Base-by-base conservation (phyloP, 2,888 invertebrate genomes). In the Orchesella flavescens region DNA sequence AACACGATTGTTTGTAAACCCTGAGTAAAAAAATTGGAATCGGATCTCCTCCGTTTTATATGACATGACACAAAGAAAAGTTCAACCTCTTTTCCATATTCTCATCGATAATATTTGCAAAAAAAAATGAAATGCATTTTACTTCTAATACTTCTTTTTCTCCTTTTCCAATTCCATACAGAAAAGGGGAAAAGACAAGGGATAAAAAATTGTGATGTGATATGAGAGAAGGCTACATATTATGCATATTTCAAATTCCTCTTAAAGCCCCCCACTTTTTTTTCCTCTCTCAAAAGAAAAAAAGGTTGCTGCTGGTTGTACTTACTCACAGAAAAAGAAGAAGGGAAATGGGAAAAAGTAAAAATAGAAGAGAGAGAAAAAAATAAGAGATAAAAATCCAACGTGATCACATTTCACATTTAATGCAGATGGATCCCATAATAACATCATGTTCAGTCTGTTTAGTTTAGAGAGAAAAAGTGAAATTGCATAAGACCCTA, bases 391-490 rank as follows among this genome's bases (percentile, higher is more conserved):
- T 78, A 78, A 78, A 78, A 78, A 59, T 69, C 19, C 69, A 71
- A 71, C 78, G 78, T 78, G 78, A 78, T 78, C 78, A 59, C 49
- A 69, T 69, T 43, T 57, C 49, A 46, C 69, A 69, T 69, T 69
- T 66, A 66, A 66, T 44, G 66, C 66, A 66, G 66, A 66, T 44
- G 66, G 46, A 66, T 66, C 66, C 44, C 44, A n/a, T 44, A 66
- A 66, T n/a, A 66, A 66, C 44, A 66, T 21, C 24, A 61, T 61
- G 61, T 61, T 61, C 24, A 21, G 10, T 24, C 21, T 21, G 23
- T 15, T 12, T 57, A 57, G 17, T 57, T 57, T 17, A 57, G 19
- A 57, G 57, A 17, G 57, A 57, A 21, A 53, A n/a, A 57, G 57
- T 17, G 19, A 57, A 57, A 53, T n/a, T n/a, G 53, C 53, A 34